A percentile compares a stretch with the other conserved stretches of the same genome.
These are phyloP conservation scores for Rhynchonycteris naso DNA, from an alignment of 2,797 vertebrate genomes.

Conservation along the genomic window DNA sequence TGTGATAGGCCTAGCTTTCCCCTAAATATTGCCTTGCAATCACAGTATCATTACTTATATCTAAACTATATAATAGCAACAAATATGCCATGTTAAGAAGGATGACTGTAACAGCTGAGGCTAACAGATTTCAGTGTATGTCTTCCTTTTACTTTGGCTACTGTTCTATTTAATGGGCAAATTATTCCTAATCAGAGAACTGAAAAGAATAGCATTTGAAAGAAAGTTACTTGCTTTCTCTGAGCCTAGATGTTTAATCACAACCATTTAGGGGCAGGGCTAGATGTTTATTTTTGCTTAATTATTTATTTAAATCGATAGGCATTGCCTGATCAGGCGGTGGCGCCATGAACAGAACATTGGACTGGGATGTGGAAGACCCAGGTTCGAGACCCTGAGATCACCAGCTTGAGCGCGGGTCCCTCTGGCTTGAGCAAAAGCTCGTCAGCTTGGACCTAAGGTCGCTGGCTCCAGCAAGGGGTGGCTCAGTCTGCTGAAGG, in stretches of 20 bases:
- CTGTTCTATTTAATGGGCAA: conserved; percentile 62
- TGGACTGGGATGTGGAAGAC: too few relatives aligned
- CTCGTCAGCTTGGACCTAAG: too few relatives aligned
- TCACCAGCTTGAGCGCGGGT: too few relatives aligned
- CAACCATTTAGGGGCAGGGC: not conserved
- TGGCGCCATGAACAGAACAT: too few relatives aligned
- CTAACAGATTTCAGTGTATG: conserved; percentile 39
- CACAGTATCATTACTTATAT: conserved; percentile 73
- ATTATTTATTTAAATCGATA: not conserved
- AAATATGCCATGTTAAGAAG: conserved; percentile 66
- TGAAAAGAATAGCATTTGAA: conserved; percentile 47
- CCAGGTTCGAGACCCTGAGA: too few relatives aligned
- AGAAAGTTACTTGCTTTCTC: conserved; percentile 1
- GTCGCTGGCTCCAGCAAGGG: too few relatives aligned
- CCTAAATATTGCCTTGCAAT: conserved; percentile 68
- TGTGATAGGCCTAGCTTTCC: conserved; percentile 59
- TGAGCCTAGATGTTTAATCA: conserved; percentile 5
- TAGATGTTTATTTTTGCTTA: not conserved
- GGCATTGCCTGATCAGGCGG: too few relatives aligned
- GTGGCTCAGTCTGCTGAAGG: too few relatives aligned
- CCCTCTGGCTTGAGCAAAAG: too few relatives aligned
- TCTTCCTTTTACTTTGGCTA: conserved; percentile 51
- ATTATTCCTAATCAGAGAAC: conserved; percentile 64
- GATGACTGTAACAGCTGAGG: conserved; percentile 42
- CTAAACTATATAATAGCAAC: conserved; percentile 74